A percentile compares a stretch with the other conserved stretches of the same genome.
These are phyloP conservation scores for Rhingia rostrata DNA, from an alignment of 2,888 invertebrate genomes.

Conservation along the genomic window DNA sequence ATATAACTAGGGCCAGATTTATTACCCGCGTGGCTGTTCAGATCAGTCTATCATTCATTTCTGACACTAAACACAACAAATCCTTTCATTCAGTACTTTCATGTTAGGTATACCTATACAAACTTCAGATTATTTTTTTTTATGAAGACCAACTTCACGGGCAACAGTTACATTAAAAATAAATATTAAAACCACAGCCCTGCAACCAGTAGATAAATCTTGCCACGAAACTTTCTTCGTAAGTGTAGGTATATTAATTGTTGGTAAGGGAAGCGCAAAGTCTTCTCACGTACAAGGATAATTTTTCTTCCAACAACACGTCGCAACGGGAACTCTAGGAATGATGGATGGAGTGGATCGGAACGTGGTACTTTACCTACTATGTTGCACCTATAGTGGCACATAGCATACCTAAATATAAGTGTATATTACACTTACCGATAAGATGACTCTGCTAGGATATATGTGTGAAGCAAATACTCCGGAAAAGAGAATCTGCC, in stretches of 20 bases:
- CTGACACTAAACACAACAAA: too few species aligned
- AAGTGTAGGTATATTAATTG: constrained; percentile 63
- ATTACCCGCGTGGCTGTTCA: too few species aligned
- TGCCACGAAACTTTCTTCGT: constrained; percentile 38
- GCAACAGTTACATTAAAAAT: neutral
- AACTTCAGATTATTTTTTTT: too few species aligned
- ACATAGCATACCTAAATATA: constrained; percentile 9
- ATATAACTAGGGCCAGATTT: too few species aligned
- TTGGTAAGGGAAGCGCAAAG: constrained; percentile 21
- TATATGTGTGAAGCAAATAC: constrained; percentile 20
- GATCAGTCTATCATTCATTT: too few species aligned
- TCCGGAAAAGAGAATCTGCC: constrained; percentile 2
- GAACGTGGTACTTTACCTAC: constrained; percentile 54
- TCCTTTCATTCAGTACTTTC: too few species aligned
- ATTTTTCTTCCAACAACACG: constrained; percentile 66
- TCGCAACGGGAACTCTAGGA: constrained; percentile 50
- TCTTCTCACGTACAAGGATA: constrained; percentile 63
- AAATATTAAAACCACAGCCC: neutral
- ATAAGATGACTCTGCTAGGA: neutral
- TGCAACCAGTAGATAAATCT: constrained; percentile 38
- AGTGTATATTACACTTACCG: constrained; percentile 36
- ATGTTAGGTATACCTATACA: too few species aligned
- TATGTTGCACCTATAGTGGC: neutral
- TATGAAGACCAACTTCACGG: too few species aligned
- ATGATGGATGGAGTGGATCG: constrained; percentile 65